Conservation (phyloP, 2,888 invertebrate genomes). For the Eumacrocentrus americanus region DNA sequence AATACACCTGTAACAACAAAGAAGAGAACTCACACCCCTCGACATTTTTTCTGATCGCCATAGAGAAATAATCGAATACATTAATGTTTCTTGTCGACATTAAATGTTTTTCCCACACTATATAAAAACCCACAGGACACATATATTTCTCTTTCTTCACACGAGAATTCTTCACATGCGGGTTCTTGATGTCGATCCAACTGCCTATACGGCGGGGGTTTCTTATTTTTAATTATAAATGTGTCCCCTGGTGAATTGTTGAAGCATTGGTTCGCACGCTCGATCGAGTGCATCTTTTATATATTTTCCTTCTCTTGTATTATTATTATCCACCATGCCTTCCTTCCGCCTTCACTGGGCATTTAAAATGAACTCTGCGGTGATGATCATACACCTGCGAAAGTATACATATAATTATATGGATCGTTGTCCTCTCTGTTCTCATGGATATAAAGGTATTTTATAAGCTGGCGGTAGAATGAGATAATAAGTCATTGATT, state of each 20-base stretch:
- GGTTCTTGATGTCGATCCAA: slow-evolving; percentile 11
- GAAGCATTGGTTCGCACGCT: slow-evolving; percentile 23
- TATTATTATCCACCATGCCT: slow-evolving; percentile 12
- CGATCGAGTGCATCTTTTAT: slow-evolving; percentile 16
- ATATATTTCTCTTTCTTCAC: not conserved
- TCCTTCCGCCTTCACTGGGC: slow-evolving; percentile 6
- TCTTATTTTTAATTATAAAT: slow-evolving; percentile 11
- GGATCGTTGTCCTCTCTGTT: slow-evolving; percentile 8
- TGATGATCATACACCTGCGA: slow-evolving; percentile 12
- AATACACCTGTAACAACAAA: slow-evolving; percentile 14
- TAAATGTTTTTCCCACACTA: slow-evolving; percentile 10
- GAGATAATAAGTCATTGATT: too few species aligned
- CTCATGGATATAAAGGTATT: too few species aligned
- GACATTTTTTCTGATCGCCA: not conserved
- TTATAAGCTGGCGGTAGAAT: too few species aligned
- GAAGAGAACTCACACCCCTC: not conserved
- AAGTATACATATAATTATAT: slow-evolving; percentile 11
- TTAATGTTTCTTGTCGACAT: not conserved
- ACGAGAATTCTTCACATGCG: slow-evolving; percentile 6
- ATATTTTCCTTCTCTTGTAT: not conserved
- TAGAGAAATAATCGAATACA: not conserved
- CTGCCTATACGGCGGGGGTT: not conserved
- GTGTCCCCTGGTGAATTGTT: slow-evolving; percentile 2
- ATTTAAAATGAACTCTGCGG: slow-evolving; percentile 2
- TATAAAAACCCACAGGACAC: not conserved